Evolutionary conservation across 2,797 vertebrate genomes (phyloP).

Genomic region (Poecilia wingei): DNA sequence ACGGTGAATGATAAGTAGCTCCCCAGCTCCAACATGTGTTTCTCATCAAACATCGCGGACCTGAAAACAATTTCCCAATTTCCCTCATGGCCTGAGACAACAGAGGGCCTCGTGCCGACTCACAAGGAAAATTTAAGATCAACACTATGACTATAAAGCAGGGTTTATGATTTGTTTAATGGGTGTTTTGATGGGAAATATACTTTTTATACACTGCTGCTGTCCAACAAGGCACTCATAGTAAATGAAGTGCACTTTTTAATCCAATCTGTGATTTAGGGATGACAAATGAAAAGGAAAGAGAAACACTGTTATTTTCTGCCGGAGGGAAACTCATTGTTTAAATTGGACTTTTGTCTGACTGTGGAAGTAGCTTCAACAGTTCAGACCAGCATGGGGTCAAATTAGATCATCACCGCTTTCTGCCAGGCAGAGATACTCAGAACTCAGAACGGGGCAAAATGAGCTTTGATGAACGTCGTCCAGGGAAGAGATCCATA

Average conservation of each 20-base stretch:
- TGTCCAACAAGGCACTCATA: constrained; percentile 83
- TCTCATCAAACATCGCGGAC: constrained; percentile 86
- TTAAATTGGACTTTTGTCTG: constrained; percentile 45
- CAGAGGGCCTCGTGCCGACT: constrained; percentile 76
- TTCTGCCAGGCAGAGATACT: constrained; percentile 20
- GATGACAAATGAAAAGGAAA: constrained; percentile 64
- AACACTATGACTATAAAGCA: constrained; percentile 76
- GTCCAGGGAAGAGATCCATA: constrained; percentile 70
- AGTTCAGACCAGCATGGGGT: constrained; percentile 25
- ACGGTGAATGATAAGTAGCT: constrained; percentile 79
- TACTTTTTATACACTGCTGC: constrained; percentile 82
- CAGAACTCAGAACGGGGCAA: constrained; percentile 45
- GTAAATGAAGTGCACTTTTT: constrained; percentile 81
- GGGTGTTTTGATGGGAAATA: constrained; percentile 85
- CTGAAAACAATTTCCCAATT: constrained; percentile 92
- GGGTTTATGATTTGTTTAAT: constrained; percentile 86
- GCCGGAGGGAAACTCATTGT: constrained; percentile 53
- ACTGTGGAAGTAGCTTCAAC: constrained; percentile 11
- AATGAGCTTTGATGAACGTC: constrained; percentile 70
- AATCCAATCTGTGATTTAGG: constrained; percentile 79
- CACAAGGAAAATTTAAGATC: constrained; percentile 82
- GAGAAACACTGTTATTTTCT: constrained; percentile 42
- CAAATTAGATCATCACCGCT: constrained; percentile 30
- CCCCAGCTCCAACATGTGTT: constrained; percentile 87
- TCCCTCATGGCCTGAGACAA: constrained; percentile 89